Evolutionary conservation across 2,888 invertebrate species (phyloP).

Genomic region (Cistogaster globosa): DNA sequence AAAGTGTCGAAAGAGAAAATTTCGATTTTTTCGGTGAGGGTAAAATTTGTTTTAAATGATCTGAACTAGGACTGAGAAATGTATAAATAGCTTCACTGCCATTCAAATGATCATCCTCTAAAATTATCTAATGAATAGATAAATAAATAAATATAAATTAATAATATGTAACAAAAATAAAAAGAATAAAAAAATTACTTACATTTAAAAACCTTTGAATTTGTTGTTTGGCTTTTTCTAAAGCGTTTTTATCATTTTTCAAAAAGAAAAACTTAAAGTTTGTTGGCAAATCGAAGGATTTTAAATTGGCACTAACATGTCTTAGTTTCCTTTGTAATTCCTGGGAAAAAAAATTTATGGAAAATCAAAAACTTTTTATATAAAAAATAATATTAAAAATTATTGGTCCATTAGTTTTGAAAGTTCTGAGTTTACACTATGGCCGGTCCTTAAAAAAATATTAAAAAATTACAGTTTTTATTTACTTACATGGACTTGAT

Average conservation of each 20-base stretch:
- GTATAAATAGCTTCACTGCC: conserved; percentile 95
- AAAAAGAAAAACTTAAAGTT: conserved; percentile 92
- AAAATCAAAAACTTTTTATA: too few species aligned
- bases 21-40: conserved; percentile 93
- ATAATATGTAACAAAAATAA: neutral
- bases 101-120: conserved; percentile 93
- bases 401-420: too few species aligned
- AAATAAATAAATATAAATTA: neutral
- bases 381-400: neutral
- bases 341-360: conserved; percentile 84
- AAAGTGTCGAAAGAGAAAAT: conserved; percentile 93
- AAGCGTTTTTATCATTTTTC: conserved; percentile 90
- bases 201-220: conserved; percentile 94
- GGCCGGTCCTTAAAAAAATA: too few species aligned
- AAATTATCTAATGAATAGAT: conserved; percentile 87
- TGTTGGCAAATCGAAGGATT: conserved; percentile 92
- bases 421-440: too few species aligned
- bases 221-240: conserved; percentile 92
- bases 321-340: conserved; percentile 92
- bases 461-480: neutral
- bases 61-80: conserved; percentile 95
- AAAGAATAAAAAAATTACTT: conserved; percentile 77
- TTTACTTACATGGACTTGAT: conserved; percentile 85
- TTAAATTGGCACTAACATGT: conserved; percentile 91
- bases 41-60: conserved; percentile 91